phyloP scores from a whole-genome alignment of 2,113 vertebrate species.

The Hydropotes inermis region DNA sequence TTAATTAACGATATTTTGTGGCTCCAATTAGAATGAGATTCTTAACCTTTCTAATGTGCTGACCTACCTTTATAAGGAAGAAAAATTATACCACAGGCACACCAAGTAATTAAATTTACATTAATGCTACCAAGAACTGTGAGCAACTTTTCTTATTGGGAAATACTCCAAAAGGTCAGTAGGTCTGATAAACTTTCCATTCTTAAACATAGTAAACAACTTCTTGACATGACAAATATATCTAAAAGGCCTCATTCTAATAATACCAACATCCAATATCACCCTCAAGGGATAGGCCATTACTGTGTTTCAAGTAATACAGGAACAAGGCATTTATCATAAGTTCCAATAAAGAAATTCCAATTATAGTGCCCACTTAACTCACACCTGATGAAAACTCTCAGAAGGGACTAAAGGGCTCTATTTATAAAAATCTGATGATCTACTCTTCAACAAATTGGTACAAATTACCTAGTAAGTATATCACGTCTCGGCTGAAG shows the following conservation, averaged over 20 bases:
- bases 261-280: not conserved
- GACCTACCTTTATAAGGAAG: slow-evolving; percentile 73
- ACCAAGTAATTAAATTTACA: slow-evolving; percentile 73
- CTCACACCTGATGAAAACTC: not conserved
- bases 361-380: not conserved
- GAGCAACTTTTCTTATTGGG: slow-evolving; percentile 49
- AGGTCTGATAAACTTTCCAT: slow-evolving; percentile 45
- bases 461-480: not conserved
- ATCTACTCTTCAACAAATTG: not conserved
- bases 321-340: not conserved
- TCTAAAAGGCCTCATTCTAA: not conserved
- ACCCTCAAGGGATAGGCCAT: not conserved
- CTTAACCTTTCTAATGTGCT: slow-evolving; percentile 75
- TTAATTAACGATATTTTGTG: slow-evolving; percentile 76
- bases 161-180: slow-evolving; percentile 57
- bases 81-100: slow-evolving; percentile 65
- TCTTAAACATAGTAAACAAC: slow-evolving; percentile 52
- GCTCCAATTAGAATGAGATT: slow-evolving; percentile 72
- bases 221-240: slow-evolving; percentile 50
- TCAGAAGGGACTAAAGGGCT: not conserved
- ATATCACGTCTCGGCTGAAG: not conserved
- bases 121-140: slow-evolving; percentile 59
- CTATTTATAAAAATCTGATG: not conserved
- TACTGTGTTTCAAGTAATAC: not conserved
- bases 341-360: not conserved